Evolutionary conservation across 2,888 invertebrate genomes (phyloP).

Genomic region (Tipula unca): DNA sequence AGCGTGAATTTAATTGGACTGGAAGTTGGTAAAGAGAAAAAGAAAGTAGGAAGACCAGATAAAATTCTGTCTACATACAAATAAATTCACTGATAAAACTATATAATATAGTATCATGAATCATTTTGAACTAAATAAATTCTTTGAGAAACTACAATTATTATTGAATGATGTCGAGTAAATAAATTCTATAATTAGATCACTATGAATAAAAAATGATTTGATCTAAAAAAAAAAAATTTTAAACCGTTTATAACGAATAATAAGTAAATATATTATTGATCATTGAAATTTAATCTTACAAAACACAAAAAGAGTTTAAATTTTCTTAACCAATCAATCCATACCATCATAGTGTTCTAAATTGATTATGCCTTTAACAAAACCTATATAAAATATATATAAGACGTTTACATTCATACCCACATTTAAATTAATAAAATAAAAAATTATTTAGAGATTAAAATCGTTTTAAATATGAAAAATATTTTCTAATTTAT

Average conservation of each 20-base stretch:
- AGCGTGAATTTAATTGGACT: no score
- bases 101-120: no score
- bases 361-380: neutral
- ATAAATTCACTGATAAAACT: no score
- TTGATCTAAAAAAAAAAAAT: neutral
- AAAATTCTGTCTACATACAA: no score
- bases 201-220: neutral
- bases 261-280: neutral
- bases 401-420: neutral
- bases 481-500: conserved; percentile 10
- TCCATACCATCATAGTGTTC: conserved; percentile 8
- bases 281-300: neutral
- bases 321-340: neutral
- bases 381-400: neutral
- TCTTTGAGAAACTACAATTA: no score
- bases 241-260: neutral
- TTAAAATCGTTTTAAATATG: conserved; percentile 8
- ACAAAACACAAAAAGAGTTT: neutral
- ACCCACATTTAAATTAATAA: neutral
- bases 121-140: no score
- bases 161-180: no score
- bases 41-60: no score
- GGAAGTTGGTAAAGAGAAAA: no score
- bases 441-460: neutral
- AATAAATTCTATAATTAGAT: neutral